Conservation (phyloP, 30 jellyfish, hydroid and myxozoan genomes). For the Clytia hemisphaerica region DNA sequence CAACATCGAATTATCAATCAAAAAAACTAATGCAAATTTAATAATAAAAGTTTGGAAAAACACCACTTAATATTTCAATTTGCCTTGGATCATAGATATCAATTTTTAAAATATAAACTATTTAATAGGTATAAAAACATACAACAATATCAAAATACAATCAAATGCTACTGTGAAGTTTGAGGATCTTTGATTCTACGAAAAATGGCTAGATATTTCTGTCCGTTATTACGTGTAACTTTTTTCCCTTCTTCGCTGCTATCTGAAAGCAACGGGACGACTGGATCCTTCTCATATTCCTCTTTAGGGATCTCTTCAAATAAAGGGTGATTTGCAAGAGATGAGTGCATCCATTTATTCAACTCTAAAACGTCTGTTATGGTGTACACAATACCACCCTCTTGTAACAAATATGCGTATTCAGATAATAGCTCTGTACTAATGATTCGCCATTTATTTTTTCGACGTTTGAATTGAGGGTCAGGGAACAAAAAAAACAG, state of each 20-base stretch:
- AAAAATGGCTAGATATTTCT: slow-evolving; percentile 68
- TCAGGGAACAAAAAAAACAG: slow-evolving; percentile 87
- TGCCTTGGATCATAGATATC: too few relatives aligned
- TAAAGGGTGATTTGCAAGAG: slow-evolving; percentile 59
- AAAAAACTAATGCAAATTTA: too few relatives aligned
- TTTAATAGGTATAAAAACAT: not conserved
- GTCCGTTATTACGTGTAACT: slow-evolving; percentile 79
- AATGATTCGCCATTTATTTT: slow-evolving; percentile 86
- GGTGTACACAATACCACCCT: slow-evolving; percentile 83
- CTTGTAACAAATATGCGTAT: slow-evolving; percentile 63
- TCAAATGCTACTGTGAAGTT: not conserved
- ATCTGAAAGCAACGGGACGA: slow-evolving; percentile 50
- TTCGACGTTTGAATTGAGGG: slow-evolving; percentile 81
- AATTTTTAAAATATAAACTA: too few relatives aligned
- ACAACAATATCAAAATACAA: not conserved
- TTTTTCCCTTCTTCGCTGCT: slow-evolving; percentile 90
- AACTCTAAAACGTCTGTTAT: slow-evolving; percentile 84
- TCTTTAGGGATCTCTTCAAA: slow-evolving; percentile 45
- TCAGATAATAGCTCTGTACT: slow-evolving; percentile 56
- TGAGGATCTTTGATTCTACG: slow-evolving; percentile 50
- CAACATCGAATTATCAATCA: too few relatives aligned
- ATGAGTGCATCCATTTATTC: slow-evolving; percentile 80
- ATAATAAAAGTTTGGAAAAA: too few relatives aligned
- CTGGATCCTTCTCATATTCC: slow-evolving; percentile 77
- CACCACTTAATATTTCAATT: too few relatives aligned